Evolutionary conservation across 1,140 invertebrate species (phyloP).

Genomic region (Achatina immaculata): DNA sequence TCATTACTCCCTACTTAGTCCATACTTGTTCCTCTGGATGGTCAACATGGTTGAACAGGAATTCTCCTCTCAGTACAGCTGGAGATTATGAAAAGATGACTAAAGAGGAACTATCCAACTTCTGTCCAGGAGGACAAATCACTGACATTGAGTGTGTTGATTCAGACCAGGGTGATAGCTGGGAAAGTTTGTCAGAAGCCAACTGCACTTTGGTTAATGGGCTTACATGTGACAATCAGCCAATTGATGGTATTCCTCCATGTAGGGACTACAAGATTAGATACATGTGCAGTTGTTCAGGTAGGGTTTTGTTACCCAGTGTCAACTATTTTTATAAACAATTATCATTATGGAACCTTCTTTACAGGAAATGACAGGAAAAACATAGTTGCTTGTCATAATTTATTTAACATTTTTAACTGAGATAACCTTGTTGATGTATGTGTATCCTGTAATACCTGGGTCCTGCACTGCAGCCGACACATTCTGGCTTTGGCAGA

Average conservation of each 20-base stretch:
- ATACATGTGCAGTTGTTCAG: slow-evolving; percentile 66
- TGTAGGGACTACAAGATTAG: slow-evolving; percentile 71
- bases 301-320: slow-evolving; percentile 36
- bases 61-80: slow-evolving; percentile 35
- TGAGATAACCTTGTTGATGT: too few relatives aligned
- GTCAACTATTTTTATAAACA: not conserved
- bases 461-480: too few relatives aligned
- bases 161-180: slow-evolving; percentile 43
- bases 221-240: slow-evolving; percentile 54
- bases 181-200: slow-evolving; percentile 47
- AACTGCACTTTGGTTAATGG: slow-evolving; percentile 51
- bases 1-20: slow-evolving; percentile 14
- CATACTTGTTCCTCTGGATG: slow-evolving; percentile 35
- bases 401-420: too few relatives aligned
- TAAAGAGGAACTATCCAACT: slow-evolving; percentile 37
- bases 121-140: slow-evolving; percentile 52
- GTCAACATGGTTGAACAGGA: slow-evolving; percentile 52
- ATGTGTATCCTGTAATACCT: too few relatives aligned
- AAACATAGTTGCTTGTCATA: too few relatives aligned
- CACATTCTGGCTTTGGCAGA: too few relatives aligned
- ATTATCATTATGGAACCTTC: not conserved
- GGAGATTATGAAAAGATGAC: slow-evolving; percentile 52
- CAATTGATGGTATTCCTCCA: slow-evolving; percentile 35
- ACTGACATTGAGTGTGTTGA: slow-evolving; percentile 52
- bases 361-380: not conserved